Evolutionary conservation across 2,888 invertebrate species (phyloP).

Genomic region (Acrobasis repandana): DNA sequence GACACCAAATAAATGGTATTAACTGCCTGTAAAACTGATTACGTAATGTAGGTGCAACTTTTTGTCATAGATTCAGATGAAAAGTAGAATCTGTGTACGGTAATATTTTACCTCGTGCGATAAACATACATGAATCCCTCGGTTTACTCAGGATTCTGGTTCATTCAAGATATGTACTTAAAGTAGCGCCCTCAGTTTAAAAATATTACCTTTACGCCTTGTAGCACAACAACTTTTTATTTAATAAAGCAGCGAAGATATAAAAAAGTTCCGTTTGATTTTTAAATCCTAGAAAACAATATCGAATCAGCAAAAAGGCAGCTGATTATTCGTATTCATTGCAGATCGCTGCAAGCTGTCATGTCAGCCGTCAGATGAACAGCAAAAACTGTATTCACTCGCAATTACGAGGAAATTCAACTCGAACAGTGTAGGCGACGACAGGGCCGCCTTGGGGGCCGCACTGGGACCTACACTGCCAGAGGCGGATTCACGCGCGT

Average conservation of each 20-base stretch:
- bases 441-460: constrained; percentile 7
- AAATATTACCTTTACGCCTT: too few relatives aligned
- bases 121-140: too few relatives aligned
- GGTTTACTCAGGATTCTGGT: too few relatives aligned
- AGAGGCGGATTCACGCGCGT: constrained; percentile 46
- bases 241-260: not conserved
- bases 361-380: constrained; percentile 16
- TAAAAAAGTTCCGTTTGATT: not conserved
- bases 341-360: constrained; percentile 11
- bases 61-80: too few relatives aligned
- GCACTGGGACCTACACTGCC: constrained; percentile 37
- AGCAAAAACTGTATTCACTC: constrained; percentile 16
- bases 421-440: constrained; percentile 14
- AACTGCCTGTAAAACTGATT: too few relatives aligned
- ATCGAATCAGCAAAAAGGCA: not conserved
- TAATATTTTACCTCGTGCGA: too few relatives aligned
- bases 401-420: constrained; percentile 16
- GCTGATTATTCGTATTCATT: constrained; percentile 14
- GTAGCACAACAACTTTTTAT: too few relatives aligned
- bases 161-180: too few relatives aligned
- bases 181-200: too few relatives aligned
- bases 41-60: too few relatives aligned
- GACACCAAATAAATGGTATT: too few relatives aligned
- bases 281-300: not conserved
- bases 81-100: too few relatives aligned